Percentiles rank a stretch among this genome's conserved stretches.
Conservation (phyloP, 1,140 invertebrate genomes). For the Meloidogyne floridensis region DNA sequence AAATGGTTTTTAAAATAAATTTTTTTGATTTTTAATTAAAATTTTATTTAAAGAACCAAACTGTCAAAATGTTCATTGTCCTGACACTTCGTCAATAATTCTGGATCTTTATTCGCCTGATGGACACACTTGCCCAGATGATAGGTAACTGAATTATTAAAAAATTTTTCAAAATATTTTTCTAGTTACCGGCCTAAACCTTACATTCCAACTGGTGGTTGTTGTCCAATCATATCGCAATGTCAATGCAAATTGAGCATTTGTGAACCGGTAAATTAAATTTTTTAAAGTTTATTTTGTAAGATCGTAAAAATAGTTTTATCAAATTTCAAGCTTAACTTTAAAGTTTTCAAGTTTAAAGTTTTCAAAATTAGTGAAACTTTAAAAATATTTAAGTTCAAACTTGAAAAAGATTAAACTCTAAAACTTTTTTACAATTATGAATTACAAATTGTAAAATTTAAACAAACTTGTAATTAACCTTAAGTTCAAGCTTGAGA, state of each 20-base stretch:
- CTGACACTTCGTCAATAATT: slow-evolving; percentile 24
- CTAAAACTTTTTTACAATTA: no score
- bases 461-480: no score
- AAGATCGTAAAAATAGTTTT: no score
- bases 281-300: no score
- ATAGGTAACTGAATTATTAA: slow-evolving; percentile 30
- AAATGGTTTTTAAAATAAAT: slow-evolving; percentile 45
- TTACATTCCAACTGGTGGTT: slow-evolving; percentile 56
- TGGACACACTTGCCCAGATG: slow-evolving; percentile 53
- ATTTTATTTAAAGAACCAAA: not conserved
- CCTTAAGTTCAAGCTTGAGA: no score
- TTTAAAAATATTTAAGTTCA: no score
- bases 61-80: slow-evolving; percentile 46
- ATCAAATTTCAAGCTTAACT: no score
- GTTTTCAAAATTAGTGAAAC: no score
- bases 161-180: not conserved
- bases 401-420: no score
- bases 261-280: not conserved
- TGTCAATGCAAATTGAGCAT: slow-evolving; percentile 25
- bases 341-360: no score
- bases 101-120: slow-evolving; percentile 49
- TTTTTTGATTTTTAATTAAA: not conserved
- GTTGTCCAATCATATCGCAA: slow-evolving; percentile 58
- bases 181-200: slow-evolving; percentile 49
- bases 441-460: no score